Evolutionary conservation across 2,113 vertebrate species (phyloP).

Genomic region (Pteropus alecto): DNA sequence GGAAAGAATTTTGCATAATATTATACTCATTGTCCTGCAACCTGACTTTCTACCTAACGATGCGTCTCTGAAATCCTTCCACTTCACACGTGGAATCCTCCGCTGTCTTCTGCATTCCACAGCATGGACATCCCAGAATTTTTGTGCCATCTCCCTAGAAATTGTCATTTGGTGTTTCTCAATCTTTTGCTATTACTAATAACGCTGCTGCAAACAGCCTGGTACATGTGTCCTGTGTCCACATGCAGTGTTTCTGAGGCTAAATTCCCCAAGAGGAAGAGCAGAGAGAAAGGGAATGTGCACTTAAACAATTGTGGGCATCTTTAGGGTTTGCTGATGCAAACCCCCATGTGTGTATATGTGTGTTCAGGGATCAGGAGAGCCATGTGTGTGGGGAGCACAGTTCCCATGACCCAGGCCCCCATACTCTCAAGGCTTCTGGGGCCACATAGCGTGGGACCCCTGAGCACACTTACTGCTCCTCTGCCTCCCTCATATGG

Average conservation of each 20-base stretch:
- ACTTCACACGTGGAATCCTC: too few species aligned
- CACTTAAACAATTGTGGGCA: not conserved
- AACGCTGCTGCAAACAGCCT: not conserved
- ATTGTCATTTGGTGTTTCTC: not conserved
- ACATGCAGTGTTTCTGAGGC: not conserved
- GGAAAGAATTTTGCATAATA: not conserved
- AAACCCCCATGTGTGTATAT: not conserved
- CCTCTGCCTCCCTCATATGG: not conserved
- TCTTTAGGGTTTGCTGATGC: not conserved
- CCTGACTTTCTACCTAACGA: not conserved
- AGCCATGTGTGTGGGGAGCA: not conserved
- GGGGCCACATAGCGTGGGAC: not conserved
- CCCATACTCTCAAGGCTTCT: not conserved
- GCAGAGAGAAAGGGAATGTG: not conserved
- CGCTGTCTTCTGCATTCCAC: not conserved
- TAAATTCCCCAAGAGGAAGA: not conserved
- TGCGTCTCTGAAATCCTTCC: not conserved
- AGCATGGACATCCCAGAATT: not conserved
- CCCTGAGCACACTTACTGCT: accelerated
- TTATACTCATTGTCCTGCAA: not conserved
- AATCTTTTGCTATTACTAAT: not conserved
- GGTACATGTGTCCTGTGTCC: not conserved
- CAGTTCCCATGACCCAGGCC: not conserved
- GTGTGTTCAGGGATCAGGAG: not conserved
- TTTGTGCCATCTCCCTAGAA: not conserved